Base-by-base conservation (phyloP, 2,888 invertebrate species). In the Trichopoda pennipes region DNA sequence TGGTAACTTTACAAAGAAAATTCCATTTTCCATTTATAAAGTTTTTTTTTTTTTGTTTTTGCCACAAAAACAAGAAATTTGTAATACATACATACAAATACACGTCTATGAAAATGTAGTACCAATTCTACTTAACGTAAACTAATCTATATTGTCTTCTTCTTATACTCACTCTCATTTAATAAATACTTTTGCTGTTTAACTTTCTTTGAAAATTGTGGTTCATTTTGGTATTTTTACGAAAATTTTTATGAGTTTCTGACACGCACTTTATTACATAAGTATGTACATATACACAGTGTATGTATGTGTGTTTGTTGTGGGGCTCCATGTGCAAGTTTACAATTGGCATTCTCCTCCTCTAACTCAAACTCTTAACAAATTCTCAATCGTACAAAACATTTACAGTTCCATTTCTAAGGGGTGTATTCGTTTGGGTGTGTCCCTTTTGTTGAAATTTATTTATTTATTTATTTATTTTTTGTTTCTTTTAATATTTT, bases 391-490 rank as follows among this genome's bases (percentile, higher is more conserved):
- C 17, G 28, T 38, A 42, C n/a, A 38, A 4, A 23, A 49, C 51
- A 68, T 75, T 51, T 28, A 51, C 23, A 80, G 68, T 76, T 76
- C 60, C 4, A 61, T 66, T 74, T 61, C 28, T 76, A 32, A 55
- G 51, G 79, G 86, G 86, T 83, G 85, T 80, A 63, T 75, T 51
- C 75, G 72, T 77, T 78, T 84, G 85, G 84, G 85, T 83, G 83
- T 84, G 77, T 79, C 64, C 44, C 79, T 60, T 75, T 75, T 75
- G 69, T 63, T 64, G 44, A 61, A 69, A 75, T 68, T 68, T 77
- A 47, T 44, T 63, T 61, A 51, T 60, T 63, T 42, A 16, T 49
- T 63, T 51, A 28, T 35, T 44, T 19, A n/a, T 51, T 68, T 51
- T 68, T 49, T 44, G 14, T 69, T 49, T 44, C 68, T 72, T 56